A percentile compares a stretch with the other conserved stretches of the same genome.
These are phyloP conservation scores for Orchestes rusci DNA, from an alignment of 2,888 invertebrate genomes.

Conservation along the genomic window DNA sequence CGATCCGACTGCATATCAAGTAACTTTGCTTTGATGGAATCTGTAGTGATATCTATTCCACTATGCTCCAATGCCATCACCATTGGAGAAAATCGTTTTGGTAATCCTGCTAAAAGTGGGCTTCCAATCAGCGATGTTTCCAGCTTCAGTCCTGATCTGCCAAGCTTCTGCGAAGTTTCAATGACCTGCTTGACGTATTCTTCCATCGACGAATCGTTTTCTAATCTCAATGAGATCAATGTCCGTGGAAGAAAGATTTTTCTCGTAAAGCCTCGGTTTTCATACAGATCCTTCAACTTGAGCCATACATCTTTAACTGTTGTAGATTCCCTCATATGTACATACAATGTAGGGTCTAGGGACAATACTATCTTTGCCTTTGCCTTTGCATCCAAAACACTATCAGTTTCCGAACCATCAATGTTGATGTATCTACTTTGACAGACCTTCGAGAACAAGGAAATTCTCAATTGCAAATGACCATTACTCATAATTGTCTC, in stretches of 20 bases:
- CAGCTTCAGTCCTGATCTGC: conserved; percentile 32
- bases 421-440: not conserved
- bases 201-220: too few species aligned
- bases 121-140: not conserved
- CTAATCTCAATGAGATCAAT: too few species aligned
- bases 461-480: conserved; percentile 23
- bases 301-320: conserved; percentile 26
- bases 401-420: too few species aligned
- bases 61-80: conserved; percentile 32
- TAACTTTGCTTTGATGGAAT: conserved; percentile 31
- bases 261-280: conserved; percentile 29
- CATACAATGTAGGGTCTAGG: conserved; percentile 19
- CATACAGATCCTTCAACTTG: too few species aligned
- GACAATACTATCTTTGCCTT: conserved; percentile 16
- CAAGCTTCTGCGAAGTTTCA: too few species aligned
- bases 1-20: conserved; percentile 29
- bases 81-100: conserved; percentile 27
- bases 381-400: too few species aligned
- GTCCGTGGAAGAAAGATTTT: too few species aligned
- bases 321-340: conserved; percentile 28
- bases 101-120: conserved; percentile 24
- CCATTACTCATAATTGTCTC: conserved; percentile 26
- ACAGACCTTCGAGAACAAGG: conserved; percentile 5
- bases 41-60: conserved; percentile 26
- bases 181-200: too few species aligned